phyloP scores from a whole-genome alignment of 2,797 vertebrate genomes.

The Lindbergichthys nudifrons region DNA sequence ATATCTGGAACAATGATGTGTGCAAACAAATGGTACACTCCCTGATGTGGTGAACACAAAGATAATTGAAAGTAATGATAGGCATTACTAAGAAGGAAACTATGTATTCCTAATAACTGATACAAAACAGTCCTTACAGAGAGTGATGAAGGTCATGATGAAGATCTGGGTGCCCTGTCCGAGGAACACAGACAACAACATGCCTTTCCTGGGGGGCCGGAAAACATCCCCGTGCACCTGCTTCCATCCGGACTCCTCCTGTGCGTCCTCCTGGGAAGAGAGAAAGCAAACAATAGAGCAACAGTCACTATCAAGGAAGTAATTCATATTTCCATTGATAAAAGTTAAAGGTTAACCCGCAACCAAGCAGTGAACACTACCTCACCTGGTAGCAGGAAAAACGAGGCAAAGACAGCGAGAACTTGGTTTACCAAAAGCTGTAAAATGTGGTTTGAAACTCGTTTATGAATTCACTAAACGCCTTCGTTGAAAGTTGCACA shows the following conservation, averaged over 20 bases:
- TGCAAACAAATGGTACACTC: background rate
- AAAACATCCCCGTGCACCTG: slow-evolving; percentile 92
- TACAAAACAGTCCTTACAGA: slow-evolving; percentile 84
- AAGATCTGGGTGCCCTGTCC: slow-evolving; percentile 95
- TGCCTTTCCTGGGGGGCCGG: slow-evolving; percentile 89
- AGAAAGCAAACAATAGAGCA: slow-evolving; percentile 10
- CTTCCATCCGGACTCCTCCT: slow-evolving; percentile 95
- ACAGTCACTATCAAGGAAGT: slow-evolving; percentile 10
- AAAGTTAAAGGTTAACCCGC: slow-evolving; percentile 39
- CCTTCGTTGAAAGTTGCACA: slow-evolving; percentile 17
- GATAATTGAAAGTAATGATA: background rate
- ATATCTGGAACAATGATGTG: background rate
- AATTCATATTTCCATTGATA: background rate
- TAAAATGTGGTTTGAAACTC: slow-evolving; percentile 67
- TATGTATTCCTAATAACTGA: background rate
- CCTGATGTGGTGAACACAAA: background rate
- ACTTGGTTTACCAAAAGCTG: slow-evolving; percentile 21
- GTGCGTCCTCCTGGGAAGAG: slow-evolving; percentile 86
- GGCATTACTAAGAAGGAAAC: background rate
- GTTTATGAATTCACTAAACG: background rate
- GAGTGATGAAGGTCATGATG: slow-evolving; percentile 94
- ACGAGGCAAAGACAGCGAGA: slow-evolving; percentile 28
- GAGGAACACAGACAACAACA: slow-evolving; percentile 92
- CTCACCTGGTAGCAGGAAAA: slow-evolving; percentile 40
- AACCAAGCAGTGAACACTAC: slow-evolving; percentile 55